Evolutionary conservation across 2,888 invertebrate species (phyloP).

Genomic region (Meloe dianella): DNA sequence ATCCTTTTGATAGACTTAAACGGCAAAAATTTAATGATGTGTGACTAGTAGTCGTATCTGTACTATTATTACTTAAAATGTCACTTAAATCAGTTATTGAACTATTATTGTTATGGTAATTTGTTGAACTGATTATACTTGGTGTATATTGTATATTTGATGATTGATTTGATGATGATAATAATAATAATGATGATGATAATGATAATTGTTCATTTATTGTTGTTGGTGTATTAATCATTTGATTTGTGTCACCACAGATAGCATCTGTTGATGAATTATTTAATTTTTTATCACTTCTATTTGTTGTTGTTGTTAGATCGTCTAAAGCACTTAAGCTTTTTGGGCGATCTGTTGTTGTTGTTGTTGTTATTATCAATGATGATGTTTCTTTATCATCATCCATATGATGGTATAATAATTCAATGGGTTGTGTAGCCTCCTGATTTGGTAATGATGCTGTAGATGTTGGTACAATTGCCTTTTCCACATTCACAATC

Average conservation of each 20-base stretch:
- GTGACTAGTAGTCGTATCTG: conserved; percentile 61
- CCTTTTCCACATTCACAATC: conserved; percentile 62
- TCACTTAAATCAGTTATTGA: conserved; percentile 49
- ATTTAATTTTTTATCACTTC: conserved; percentile 42
- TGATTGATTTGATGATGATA: conserved; percentile 41
- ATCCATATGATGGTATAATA: conserved; percentile 32
- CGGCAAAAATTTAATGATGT: conserved; percentile 54
- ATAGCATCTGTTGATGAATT: conserved; percentile 50
- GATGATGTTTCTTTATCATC: conserved; percentile 1
- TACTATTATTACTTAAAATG: conserved; percentile 42
- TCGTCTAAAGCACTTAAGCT: conserved; percentile 55
- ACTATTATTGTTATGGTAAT: conserved; percentile 46
- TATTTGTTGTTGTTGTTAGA: conserved; percentile 28
- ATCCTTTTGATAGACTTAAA: conserved; percentile 49
- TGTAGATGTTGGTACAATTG: conserved; percentile 63
- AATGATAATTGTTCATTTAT: conserved; percentile 1
- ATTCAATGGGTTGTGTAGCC: conserved; percentile 62
- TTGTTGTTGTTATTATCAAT: conserved; percentile 12
- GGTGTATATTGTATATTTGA: conserved; percentile 51
- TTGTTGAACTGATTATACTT: conserved; percentile 45
- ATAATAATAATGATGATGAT: too few species aligned
- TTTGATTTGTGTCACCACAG: conserved; percentile 50
- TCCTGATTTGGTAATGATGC: conserved; percentile 66
- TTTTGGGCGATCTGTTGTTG: conserved; percentile 50
- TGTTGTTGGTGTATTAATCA: conserved; percentile 35